phyloP scores from a whole-genome alignment of 2,888 invertebrate species.

The Bembecia ichneumoniformis region DNA sequence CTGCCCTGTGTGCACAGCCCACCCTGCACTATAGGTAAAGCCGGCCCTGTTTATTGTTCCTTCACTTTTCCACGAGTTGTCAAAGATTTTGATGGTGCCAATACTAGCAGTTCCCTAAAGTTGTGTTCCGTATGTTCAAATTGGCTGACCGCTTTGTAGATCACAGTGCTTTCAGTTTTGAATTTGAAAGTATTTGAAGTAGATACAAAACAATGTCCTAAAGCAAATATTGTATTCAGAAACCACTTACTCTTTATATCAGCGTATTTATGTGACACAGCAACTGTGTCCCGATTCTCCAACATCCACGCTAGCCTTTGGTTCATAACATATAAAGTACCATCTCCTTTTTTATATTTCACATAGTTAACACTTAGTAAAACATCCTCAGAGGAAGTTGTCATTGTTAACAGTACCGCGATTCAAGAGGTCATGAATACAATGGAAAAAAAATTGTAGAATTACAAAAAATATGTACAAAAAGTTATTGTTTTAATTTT shows the following conservation, averaged over 20 bases:
- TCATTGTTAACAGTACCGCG: conserved; percentile 63
- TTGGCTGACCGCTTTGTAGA: too few species aligned
- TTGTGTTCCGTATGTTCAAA: too few species aligned
- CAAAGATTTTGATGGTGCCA: too few species aligned
- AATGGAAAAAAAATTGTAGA: not conserved
- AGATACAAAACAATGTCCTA: too few species aligned
- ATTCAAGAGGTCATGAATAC: not conserved
- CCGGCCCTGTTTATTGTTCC: too few species aligned
- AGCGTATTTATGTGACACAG: conserved; percentile 93
- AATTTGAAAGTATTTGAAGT: too few species aligned
- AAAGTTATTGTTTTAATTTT: conserved; percentile 2
- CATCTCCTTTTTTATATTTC: conserved; percentile 96
- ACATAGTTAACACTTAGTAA: conserved; percentile 93
- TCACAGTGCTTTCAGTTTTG: too few species aligned
- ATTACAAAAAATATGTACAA: conserved; percentile 1
- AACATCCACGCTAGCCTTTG: conserved; percentile 97
- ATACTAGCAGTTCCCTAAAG: too few species aligned
- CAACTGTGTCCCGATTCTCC: conserved; percentile 91
- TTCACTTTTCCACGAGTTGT: too few species aligned
- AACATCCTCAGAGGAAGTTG: conserved; percentile 95
- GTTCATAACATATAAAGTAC: conserved; percentile 95
- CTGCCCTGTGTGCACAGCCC: too few species aligned
- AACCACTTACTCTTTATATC: conserved; percentile 90
- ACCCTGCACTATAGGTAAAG: too few species aligned
- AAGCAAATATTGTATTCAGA: too few species aligned